These are phyloP conservation scores for Pegoplata infirma DNA, from an alignment of 2,888 invertebrate species.

Conservation along the genomic window DNA sequence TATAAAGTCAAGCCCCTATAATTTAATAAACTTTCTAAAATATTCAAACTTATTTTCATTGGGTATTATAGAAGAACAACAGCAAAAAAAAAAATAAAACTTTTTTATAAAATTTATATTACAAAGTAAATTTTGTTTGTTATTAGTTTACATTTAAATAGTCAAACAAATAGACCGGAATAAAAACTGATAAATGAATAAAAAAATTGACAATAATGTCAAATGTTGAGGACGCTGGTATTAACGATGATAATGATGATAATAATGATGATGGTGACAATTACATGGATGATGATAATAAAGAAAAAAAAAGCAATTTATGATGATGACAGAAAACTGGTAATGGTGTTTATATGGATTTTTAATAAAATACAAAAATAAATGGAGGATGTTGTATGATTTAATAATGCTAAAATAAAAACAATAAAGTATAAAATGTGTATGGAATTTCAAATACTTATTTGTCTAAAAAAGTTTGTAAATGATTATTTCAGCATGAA, in stretches of 20 bases:
- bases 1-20: no score
- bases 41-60: no score
- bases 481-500: neutral
- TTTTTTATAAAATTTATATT: neutral
- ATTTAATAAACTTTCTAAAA: no score
- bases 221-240: neutral
- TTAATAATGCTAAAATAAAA: slow-evolving; percentile 2
- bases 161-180: slow-evolving; percentile 33
- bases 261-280: neutral
- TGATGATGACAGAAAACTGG: neutral
- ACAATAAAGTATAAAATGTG: slow-evolving; percentile 2
- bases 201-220: slow-evolving; percentile 23
- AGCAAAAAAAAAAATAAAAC: no score
- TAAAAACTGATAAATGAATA: slow-evolving; percentile 34
- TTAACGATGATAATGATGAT: neutral
- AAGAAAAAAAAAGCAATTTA: neutral
- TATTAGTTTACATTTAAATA: neutral
- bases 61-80: no score
- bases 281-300: no score
- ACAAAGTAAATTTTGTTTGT: slow-evolving; percentile 5
- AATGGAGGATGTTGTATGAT: neutral
- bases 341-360: slow-evolving; percentile 5
- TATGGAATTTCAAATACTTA: slow-evolving; percentile 1
- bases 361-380: neutral
- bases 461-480: slow-evolving; percentile 2